Evolutionary conservation across 2,113 vertebrate species (phyloP).

Genomic region (Scatophagus argus): DNA sequence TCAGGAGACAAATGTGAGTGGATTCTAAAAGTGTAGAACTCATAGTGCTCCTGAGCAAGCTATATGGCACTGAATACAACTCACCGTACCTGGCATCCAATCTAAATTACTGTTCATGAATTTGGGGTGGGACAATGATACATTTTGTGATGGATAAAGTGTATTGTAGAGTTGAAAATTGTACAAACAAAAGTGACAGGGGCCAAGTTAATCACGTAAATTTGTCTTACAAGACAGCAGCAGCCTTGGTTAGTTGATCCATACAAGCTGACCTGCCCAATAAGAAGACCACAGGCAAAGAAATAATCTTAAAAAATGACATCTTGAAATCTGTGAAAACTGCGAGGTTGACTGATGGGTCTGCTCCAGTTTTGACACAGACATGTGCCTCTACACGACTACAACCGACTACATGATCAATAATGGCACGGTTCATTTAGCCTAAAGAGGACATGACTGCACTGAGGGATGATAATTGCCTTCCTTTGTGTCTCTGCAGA

Average conservation of each 20-base stretch:
- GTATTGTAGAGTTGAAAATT: too few relatives aligned
- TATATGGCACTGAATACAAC: too few relatives aligned
- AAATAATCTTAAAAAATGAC: too few relatives aligned
- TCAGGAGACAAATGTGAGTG: constrained; percentile 92
- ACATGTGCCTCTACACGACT: neutral
- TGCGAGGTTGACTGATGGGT: neutral
- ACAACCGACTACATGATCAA: too few relatives aligned
- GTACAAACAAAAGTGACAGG: too few relatives aligned
- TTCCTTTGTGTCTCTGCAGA: constrained; percentile 80
- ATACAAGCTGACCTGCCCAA: too few relatives aligned
- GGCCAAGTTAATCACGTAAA: too few relatives aligned
- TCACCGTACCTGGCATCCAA: neutral
- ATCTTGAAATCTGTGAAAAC: neutral
- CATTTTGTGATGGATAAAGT: too few relatives aligned
- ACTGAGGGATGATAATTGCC: neutral
- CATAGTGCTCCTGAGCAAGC: too few relatives aligned
- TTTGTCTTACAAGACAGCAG: too few relatives aligned
- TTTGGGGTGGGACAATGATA: neutral
- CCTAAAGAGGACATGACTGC: neutral
- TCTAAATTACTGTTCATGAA: neutral
- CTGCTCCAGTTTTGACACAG: neutral
- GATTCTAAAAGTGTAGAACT: neutral
- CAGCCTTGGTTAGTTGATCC: too few relatives aligned
- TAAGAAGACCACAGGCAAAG: too few relatives aligned
- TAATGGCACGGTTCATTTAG: neutral